Conservation (phyloP, 2,888 invertebrate species). For the Limnephilus marmoratus region DNA sequence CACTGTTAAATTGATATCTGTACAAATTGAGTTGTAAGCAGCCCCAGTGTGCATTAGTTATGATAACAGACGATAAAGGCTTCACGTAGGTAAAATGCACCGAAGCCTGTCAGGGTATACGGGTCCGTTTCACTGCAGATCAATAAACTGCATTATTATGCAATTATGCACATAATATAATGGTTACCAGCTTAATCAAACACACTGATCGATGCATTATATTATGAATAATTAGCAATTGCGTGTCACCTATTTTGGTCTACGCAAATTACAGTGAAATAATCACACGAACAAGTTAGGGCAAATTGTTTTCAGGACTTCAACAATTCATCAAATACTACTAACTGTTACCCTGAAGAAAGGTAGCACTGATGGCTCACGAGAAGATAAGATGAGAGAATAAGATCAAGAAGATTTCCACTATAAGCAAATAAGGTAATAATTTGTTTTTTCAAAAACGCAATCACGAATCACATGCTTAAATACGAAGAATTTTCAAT, state of each 20-base stretch:
- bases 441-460: too few species aligned
- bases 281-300: neutral
- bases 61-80: neutral
- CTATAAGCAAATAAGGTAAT: too few species aligned
- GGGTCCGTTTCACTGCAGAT: constrained; percentile 29
- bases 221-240: neutral
- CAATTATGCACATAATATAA: neutral
- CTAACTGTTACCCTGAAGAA: too few species aligned
- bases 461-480: too few species aligned
- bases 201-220: neutral
- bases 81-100: neutral
- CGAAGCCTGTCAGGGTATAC: constrained; percentile 22
- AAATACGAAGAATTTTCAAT: too few species aligned
- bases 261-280: neutral
- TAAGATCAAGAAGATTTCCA: too few species aligned
- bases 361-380: too few species aligned
- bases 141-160: constrained; percentile 35
- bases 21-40: constrained; percentile 10
- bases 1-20: neutral
- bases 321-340: too few species aligned
- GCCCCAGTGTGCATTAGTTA: neutral
- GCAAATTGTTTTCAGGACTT: too few species aligned
- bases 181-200: neutral
- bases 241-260: neutral
- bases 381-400: too few species aligned